A percentile compares a stretch with the other conserved stretches of the same genome.
Conservation (phyloP, 2,113 vertebrate species). For the Tetrao urogallus region DNA sequence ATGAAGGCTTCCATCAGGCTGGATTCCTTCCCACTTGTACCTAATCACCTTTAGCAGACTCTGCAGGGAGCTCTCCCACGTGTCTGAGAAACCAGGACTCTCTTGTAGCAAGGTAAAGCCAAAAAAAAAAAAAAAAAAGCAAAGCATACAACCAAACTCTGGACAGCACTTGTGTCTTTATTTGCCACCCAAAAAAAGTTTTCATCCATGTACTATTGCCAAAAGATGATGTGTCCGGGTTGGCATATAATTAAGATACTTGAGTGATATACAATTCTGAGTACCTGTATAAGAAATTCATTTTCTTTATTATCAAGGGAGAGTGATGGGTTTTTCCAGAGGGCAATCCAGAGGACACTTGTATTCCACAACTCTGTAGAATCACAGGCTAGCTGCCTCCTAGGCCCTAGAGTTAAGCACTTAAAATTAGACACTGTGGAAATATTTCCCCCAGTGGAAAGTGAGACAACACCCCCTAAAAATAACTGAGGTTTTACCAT, state of each 20-base stretch:
- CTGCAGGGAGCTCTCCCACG: not conserved
- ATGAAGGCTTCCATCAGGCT: not conserved
- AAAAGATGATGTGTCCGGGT: not conserved
- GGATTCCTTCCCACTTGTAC: not conserved
- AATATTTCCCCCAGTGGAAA: not conserved
- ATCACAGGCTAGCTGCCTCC: not conserved
- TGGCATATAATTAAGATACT: not conserved
- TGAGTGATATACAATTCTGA: not conserved
- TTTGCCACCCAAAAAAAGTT: not conserved
- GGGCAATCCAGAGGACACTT: not conserved
- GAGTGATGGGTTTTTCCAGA: not conserved
- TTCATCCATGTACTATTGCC: not conserved
- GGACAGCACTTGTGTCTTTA: not conserved
- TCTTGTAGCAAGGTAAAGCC: not conserved
- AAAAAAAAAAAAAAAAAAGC: not conserved
- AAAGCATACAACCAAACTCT: not conserved
- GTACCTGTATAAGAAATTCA: not conserved
- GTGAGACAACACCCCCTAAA: not conserved
- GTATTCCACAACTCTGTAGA: not conserved
- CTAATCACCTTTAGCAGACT: not conserved
- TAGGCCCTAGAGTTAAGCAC: not conserved
- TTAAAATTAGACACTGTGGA: not conserved
- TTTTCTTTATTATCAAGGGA: not conserved
- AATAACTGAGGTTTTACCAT: not conserved
- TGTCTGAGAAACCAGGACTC: not conserved